phyloP scores from a whole-genome alignment of 1,140 invertebrate species.

The Ceratina japonica region DNA sequence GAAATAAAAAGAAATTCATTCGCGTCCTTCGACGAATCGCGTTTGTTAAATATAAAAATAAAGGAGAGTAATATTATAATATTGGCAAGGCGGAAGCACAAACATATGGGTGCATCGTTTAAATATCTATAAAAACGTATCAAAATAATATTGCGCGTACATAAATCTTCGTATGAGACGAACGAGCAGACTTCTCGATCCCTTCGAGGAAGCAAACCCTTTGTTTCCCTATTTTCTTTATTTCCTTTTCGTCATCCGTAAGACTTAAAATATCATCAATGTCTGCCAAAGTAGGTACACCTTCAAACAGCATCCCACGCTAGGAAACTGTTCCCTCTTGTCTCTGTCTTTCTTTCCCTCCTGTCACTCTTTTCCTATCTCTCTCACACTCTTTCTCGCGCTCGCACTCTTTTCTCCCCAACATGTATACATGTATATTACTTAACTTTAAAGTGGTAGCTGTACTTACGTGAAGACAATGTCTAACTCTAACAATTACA shows the following conservation, averaged over 20 bases:
- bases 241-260: background rate
- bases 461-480: constrained; percentile 68
- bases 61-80: constrained; percentile 47
- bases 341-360: constrained; percentile 57
- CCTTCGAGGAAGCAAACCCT: constrained; percentile 4
- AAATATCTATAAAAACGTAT: constrained; percentile 57
- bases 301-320: constrained; percentile 60
- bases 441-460: constrained; percentile 62
- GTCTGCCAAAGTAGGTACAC: constrained; percentile 76
- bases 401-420: constrained; percentile 10
- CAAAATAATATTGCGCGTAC: constrained; percentile 47
- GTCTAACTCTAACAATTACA: constrained; percentile 72
- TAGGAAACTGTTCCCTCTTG: constrained; percentile 59
- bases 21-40: background rate
- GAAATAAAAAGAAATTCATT: constrained; percentile 18
- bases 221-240: constrained; percentile 7
- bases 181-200: constrained; percentile 24
- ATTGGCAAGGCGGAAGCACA: constrained; percentile 71
- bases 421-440: constrained; percentile 56
- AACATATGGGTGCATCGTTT: constrained; percentile 57
- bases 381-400: constrained; percentile 6
- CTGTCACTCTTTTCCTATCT: background rate
- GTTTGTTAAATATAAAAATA: constrained; percentile 46
- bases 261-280: constrained; percentile 70
- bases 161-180: constrained; percentile 25